phyloP scores from a whole-genome alignment of 2,888 invertebrate species.

The Lissocephala sabroskyi region DNA sequence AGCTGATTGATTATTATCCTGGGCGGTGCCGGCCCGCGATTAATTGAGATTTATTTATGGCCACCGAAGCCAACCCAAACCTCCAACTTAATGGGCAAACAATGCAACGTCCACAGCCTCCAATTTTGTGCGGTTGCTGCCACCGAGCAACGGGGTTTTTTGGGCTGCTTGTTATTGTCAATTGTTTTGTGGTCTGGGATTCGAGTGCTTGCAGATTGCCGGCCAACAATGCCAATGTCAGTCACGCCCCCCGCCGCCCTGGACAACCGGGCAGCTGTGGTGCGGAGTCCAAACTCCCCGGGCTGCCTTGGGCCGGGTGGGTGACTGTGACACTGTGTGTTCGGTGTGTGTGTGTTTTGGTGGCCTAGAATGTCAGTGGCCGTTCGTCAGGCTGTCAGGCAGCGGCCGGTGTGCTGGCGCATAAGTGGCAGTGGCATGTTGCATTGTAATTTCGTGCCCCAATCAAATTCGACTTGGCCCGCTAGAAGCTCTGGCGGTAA shows the following conservation, averaged over 20 bases:
- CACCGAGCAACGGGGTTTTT: too few species aligned
- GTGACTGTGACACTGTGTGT: too few species aligned
- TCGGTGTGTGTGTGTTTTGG: too few species aligned
- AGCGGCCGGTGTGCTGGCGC: too few species aligned
- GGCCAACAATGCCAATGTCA: constrained; percentile 15
- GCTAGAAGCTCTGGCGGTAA: too few species aligned
- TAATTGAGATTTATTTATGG: constrained; percentile 66
- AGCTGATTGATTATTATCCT: constrained; percentile 53
- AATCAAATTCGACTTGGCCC: constrained; percentile 22
- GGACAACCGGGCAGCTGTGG: not conserved
- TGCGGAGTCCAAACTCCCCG: not conserved
- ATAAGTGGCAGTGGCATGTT: constrained; percentile 60
- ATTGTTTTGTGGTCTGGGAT: constrained; percentile 35
- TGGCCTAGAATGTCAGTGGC: constrained; percentile 36
- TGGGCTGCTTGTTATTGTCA: constrained; percentile 54
- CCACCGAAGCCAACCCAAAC: not conserved
- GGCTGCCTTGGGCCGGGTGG: too few species aligned
- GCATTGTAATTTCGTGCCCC: constrained; percentile 28
- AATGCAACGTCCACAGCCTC: constrained; percentile 27
- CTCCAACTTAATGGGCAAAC: constrained; percentile 54
- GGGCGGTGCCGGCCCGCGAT: constrained; percentile 59
- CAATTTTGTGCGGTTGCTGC: too few species aligned
- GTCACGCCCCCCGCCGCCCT: not conserved
- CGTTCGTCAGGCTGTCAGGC: not conserved
- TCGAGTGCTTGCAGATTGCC: constrained; percentile 25